Evolutionary conservation across 37 sponge, comb jelly and placozoan species (phyloP).

Genomic region (Agelas oroides): DNA sequence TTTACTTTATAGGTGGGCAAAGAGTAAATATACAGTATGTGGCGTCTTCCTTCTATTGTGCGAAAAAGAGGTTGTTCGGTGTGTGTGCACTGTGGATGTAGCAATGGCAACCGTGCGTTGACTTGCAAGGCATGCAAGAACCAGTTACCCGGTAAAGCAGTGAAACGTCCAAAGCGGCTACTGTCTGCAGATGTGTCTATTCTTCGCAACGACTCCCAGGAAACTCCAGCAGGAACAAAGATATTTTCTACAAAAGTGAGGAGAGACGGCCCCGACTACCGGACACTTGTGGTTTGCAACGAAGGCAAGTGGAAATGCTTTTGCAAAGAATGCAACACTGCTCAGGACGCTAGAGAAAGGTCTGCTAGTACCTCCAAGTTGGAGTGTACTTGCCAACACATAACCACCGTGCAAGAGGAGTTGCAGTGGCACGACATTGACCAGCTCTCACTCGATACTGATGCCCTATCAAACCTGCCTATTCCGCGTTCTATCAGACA

Average conservation of each 20-base stretch:
- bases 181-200: neutral
- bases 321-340: slow-evolving; percentile 12
- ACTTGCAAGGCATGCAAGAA: slow-evolving; percentile 6
- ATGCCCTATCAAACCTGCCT: slow-evolving; percentile 3
- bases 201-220: neutral
- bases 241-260: slow-evolving; percentile 9
- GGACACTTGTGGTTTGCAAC: neutral
- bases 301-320: neutral
- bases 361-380: neutral
- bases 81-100: slow-evolving; percentile 1
- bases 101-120: slow-evolving; percentile 12
- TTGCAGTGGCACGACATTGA: neutral
- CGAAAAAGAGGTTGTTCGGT: neutral
- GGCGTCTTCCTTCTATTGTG: neutral
- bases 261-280: slow-evolving; percentile 8
- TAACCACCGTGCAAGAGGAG: slow-evolving; percentile 3
- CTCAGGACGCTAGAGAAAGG: slow-evolving; percentile 12
- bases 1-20: too few species aligned
- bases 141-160: too few species aligned
- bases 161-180: neutral
- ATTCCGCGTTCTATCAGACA: neutral
- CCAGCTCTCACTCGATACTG: neutral
- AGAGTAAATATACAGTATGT: too few species aligned
- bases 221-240: neutral
- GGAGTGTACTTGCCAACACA: neutral